Evolutionary conservation across 2,888 invertebrate genomes (phyloP), one percentile per base, ranked within the genome.

Genomic region (Liopterus haemorrhoidalis): DNA sequence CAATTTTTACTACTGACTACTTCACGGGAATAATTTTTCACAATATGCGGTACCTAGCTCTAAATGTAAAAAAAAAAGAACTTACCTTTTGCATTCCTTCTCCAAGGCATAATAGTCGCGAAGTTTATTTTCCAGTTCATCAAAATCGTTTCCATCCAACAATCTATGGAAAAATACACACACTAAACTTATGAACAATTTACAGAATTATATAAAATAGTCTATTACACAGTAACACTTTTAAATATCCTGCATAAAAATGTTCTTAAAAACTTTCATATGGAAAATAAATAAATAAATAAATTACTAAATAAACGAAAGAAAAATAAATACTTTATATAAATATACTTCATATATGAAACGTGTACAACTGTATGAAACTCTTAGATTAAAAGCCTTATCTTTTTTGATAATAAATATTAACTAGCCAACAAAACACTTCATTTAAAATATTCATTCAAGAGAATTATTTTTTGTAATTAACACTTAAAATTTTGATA

Each of bases 81-180:
- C 65, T 63, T 66, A 76, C 76, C 75, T 71, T 63, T 76, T 76
- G 28, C 71, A 64, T 48, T 73, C 74, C 67, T 84, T 84, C 60
- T 85, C 84, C 48, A 85, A 77, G 68, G 82, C 82, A 67, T 85
- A 85, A 70, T 85, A 85, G 32, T 85, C 85, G 67, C 74, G 81
- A 57, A 86, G 70, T 62, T 85, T 85, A 1, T 82, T 81, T 67
- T 85, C 82, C 59, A 86, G 67, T 62, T 85, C 84, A 59, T 83
- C 82, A 49, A 85, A 70, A 58, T 85, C 85, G 36, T 84, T 82
- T 65, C 85, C 72, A 56, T 80, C 80, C 57, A 81, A 67, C 57
- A 79, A 72, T 59, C 79, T 78, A 59, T 45, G 63, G 52, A 44
- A 39, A 31, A 15, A 45, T 25, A 43, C n/a, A n/a, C n/a, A n/a